Evolutionary conservation across 2,113 vertebrate species (phyloP).

Genomic region (Lophochroa leadbeateri): DNA sequence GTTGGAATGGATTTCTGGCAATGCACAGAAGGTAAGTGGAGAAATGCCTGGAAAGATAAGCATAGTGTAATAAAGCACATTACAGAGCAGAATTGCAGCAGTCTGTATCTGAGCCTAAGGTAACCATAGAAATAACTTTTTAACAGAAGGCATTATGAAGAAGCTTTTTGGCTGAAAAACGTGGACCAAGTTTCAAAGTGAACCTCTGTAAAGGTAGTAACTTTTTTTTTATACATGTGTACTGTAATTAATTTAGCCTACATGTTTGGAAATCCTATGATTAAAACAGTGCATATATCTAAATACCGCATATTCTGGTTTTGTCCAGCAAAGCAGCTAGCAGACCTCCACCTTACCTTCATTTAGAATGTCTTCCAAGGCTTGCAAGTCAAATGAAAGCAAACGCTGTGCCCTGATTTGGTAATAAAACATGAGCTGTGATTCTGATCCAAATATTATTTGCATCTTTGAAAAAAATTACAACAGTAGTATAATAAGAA

Average conservation of each 20-base stretch:
- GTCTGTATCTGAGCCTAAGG: neutral
- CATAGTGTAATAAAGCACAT: neutral
- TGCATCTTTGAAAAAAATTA: conserved; percentile 3
- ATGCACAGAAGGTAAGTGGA: neutral
- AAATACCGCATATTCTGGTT: neutral
- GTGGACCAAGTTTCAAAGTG: neutral
- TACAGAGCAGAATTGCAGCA: neutral
- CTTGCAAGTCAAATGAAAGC: neutral
- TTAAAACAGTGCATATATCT: neutral
- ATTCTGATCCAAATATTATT: neutral
- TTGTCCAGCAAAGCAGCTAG: neutral
- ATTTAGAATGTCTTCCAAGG: neutral
- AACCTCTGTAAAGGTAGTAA: neutral
- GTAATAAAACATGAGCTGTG: neutral
- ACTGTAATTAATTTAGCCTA: neutral
- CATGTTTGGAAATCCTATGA: neutral
- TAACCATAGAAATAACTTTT: neutral
- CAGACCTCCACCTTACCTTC: neutral
- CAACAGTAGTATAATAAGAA: neutral
- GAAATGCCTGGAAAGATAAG: neutral
- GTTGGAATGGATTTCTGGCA: neutral
- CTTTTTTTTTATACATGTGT: neutral
- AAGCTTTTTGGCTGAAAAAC: neutral
- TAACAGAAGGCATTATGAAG: neutral
- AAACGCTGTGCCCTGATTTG: neutral